Base-by-base conservation (phyloP, 2,113 vertebrate species). In the Bambusicola thoracicus region DNA sequence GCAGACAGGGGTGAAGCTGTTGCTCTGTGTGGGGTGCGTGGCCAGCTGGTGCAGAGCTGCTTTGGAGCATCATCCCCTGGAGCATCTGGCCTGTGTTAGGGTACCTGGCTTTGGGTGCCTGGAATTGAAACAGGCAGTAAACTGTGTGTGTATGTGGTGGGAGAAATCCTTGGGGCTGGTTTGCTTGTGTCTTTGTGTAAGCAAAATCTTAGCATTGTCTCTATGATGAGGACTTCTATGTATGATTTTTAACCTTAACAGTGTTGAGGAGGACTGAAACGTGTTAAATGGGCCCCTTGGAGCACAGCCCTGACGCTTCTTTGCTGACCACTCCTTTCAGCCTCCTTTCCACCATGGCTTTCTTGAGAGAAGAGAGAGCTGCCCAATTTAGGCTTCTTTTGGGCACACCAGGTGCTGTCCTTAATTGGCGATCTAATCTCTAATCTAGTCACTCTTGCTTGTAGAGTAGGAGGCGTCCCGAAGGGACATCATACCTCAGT, bases 341-440 rank as follows among this genome's bases (percentile, higher is more conserved):
- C 58, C 30, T 81, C 20, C 30, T 81, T 82, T 30, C 46, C 3
- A 27, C 19, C 1, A 1, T 30, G 51, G 19, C 43, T 89, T 91
- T 87, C 59, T 66, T 81, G 51, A 55, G 83, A 91, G 77, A 87
- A 88, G 56, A 74, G 95, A 67, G 41, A 1, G 1, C n/a, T 90
- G 65, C 93, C 83, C 63, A 72, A 90, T 95, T 93, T 94, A 95
- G 92, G 49, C 22, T 91, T 73, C 53, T 87, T 67, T 70, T 85
- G 80, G 48, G 87, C 61, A 69, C 81, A 63, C 63, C 63, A 85
- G 90, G 78, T 96, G 86, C 81, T 94, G 93, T 81, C 84, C 82
- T 89, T 90, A 95, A 92, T 91, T 93, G 89, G 83, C 53, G 85
- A 63, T 63, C 76, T 93, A 78, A 90, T 95, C 92, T 95, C 77